Percentiles rank a stretch among this genome's conserved stretches.
These are phyloP conservation scores for Kryptolebias marmoratus DNA, from an alignment of 2,113 vertebrate species.

Conservation along the genomic window DNA sequence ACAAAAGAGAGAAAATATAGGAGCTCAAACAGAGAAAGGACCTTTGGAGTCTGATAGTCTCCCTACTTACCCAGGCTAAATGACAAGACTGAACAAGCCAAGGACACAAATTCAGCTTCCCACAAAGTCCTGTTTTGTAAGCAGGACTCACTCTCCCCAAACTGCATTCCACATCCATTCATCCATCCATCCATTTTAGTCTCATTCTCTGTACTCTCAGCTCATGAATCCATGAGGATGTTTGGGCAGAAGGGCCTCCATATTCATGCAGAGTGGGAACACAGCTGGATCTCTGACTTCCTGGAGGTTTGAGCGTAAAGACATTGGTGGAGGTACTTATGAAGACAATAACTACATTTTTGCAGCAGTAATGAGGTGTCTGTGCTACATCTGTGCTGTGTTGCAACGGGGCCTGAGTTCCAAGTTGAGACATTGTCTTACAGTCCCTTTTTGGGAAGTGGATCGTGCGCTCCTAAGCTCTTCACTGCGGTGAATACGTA, in stretches of 20 bases:
- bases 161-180: not conserved
- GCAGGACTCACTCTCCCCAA: not conserved
- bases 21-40: not conserved
- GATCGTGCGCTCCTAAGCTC: too few relatives aligned
- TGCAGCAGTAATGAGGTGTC: not conserved
- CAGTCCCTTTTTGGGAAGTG: too few relatives aligned
- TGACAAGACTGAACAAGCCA: not conserved
- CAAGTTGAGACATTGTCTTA: too few relatives aligned
- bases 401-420: too few relatives aligned
- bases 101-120: slow-evolving; percentile 21
- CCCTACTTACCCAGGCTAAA: not conserved
- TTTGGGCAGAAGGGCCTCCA: not conserved
- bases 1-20: not conserved
- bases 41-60: not conserved
- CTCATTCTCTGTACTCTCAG: too few relatives aligned
- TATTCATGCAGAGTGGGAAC: not conserved
- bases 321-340: not conserved
- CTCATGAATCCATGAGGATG: not conserved
- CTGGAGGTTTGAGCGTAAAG: not conserved
- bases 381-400: too few relatives aligned
- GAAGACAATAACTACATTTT: not conserved
- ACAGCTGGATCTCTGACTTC: not conserved
- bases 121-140: not conserved
- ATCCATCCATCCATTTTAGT: not conserved
- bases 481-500: too few relatives aligned